phyloP scores from a whole-genome alignment of 1,140 invertebrate species.

The Zaprionus davidi region DNA sequence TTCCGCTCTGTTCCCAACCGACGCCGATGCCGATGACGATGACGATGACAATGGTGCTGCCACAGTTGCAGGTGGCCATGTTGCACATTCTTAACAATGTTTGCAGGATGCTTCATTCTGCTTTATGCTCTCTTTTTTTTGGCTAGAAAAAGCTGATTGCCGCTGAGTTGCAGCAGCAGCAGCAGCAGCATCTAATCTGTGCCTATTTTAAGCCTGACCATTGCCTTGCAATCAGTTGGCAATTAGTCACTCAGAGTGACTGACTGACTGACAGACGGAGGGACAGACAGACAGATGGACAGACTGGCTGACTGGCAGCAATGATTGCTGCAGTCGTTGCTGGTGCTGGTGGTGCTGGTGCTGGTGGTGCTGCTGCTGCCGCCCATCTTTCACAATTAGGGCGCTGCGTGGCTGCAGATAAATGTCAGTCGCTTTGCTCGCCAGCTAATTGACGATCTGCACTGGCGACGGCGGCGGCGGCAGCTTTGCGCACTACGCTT shows the following conservation, averaged over 20 bases:
- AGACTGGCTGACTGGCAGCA: conserved; percentile 18
- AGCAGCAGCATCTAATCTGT: conserved; percentile 35
- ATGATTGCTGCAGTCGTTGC: background rate
- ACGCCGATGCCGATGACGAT: background rate
- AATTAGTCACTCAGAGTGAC: conserved; percentile 74
- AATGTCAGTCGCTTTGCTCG: conserved; percentile 49
- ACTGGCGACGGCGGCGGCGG: background rate
- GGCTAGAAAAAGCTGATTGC: conserved; percentile 16
- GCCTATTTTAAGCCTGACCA: conserved; percentile 64
- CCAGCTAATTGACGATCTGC: conserved; percentile 72
- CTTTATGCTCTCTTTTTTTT: background rate
- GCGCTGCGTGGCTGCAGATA: conserved; percentile 47
- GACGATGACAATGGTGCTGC: background rate
- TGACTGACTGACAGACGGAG: conserved; percentile 21
- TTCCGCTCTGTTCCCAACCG: background rate
- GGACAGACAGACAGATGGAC: conserved; percentile 1
- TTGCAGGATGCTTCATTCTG: background rate
- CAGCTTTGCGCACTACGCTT: conserved; percentile 44
- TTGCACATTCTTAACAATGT: background rate
- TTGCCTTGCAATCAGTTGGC: conserved; percentile 63
- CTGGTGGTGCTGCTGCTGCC: background rate
- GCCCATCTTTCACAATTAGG: conserved; percentile 56
- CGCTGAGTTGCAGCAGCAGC: conserved; percentile 6
- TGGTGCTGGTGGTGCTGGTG: conserved; percentile 9
- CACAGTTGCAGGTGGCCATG: background rate